Percentiles rank a stretch among this genome's conserved stretches.
These are phyloP conservation scores for Tryphoninae sp. DNA, from an alignment of 2,888 invertebrate species.

Conservation along the genomic window DNA sequence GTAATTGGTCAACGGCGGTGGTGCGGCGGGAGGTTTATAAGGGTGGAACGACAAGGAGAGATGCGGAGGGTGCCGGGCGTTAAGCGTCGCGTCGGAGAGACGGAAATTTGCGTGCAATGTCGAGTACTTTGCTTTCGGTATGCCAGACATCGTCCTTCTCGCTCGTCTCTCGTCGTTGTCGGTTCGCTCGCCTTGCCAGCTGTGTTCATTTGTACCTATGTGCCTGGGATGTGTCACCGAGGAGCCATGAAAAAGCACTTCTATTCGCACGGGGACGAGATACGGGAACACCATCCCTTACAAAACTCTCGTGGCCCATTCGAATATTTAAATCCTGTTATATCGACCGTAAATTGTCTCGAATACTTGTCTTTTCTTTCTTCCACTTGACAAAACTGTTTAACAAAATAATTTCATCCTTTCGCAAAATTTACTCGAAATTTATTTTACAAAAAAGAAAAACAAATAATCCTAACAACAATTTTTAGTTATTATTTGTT, in stretches of 20 bases:
- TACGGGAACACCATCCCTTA: no score
- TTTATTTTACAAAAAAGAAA: no score
- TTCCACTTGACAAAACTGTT: no score
- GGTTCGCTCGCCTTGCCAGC: background rate
- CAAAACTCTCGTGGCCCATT: conserved; percentile 20
- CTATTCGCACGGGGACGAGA: background rate
- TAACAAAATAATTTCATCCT: no score
- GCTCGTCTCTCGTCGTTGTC: conserved; percentile 1
- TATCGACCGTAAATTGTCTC: conserved; percentile 1
- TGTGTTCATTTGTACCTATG: background rate
- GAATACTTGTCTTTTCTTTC: background rate
- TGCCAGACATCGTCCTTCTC: conserved; percentile 19
- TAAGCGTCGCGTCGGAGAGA: conserved; percentile 45
- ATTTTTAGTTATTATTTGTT: no score
- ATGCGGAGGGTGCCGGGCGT: conserved; percentile 35
- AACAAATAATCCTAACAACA: no score
- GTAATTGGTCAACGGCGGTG: conserved; percentile 60
- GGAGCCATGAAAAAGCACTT: conserved; percentile 40
- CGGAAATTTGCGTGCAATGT: conserved; percentile 58
- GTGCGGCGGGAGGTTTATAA: conserved; percentile 16
- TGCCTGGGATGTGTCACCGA: conserved; percentile 1
- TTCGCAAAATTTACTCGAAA: no score
- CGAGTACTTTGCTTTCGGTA: conserved; percentile 36
- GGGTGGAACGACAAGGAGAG: background rate
- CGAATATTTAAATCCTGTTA: background rate